These are phyloP conservation scores for Ophraella communa DNA, from an alignment of 2,888 invertebrate species.

Conservation along the genomic window DNA sequence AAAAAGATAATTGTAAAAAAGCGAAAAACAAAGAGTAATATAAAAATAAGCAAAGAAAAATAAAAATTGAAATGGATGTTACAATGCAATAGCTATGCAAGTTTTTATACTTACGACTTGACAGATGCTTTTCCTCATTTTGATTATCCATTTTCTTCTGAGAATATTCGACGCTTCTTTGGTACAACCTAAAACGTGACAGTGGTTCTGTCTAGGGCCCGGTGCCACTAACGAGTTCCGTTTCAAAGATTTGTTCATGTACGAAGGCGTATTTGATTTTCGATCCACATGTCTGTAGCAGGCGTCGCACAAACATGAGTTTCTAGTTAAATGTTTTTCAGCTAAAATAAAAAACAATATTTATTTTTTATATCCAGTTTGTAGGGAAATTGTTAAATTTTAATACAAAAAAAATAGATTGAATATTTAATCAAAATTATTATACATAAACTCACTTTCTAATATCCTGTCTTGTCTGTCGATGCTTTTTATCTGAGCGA, in stretches of 20 bases:
- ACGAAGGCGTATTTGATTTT: slow-evolving; percentile 76
- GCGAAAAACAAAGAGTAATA: too few species aligned
- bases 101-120: slow-evolving; percentile 63
- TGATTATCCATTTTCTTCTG: slow-evolving; percentile 75
- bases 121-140: slow-evolving; percentile 72
- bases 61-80: too few species aligned
- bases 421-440: too few species aligned
- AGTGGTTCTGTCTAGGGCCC: slow-evolving; percentile 60
- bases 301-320: slow-evolving; percentile 87
- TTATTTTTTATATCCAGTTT: background rate
- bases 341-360: slow-evolving; percentile 60
- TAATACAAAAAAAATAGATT: background rate
- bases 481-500: slow-evolving; percentile 82
- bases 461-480: slow-evolving; percentile 84
- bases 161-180: slow-evolving; percentile 69
- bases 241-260: slow-evolving; percentile 63
- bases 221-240: slow-evolving; percentile 54
- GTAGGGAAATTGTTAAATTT: background rate
- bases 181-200: slow-evolving; percentile 71
- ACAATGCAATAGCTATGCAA: background rate
- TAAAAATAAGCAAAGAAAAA: too few species aligned
- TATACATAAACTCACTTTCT: slow-evolving; percentile 69
- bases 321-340: slow-evolving; percentile 81
- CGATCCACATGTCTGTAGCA: slow-evolving; percentile 87
- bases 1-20: too few species aligned